These are phyloP conservation scores for Coptodon bakossiorum DNA, from an alignment of 2,113 vertebrate genomes.

Conservation along the genomic window DNA sequence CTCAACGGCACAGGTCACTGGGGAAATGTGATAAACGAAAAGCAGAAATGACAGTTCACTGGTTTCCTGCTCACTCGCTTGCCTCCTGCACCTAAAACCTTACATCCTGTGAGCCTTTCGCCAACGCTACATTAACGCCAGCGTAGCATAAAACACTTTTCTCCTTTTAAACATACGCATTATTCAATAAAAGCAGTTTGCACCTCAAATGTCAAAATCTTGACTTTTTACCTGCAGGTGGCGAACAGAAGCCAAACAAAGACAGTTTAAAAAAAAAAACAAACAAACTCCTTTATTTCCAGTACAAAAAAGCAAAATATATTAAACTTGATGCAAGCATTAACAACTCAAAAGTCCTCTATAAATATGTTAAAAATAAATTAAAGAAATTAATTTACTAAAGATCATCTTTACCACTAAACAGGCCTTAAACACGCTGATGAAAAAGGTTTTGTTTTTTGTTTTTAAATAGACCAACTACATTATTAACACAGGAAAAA, in stretches of 20 bases:
- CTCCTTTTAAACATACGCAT: background rate
- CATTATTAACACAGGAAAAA: conserved; percentile 20
- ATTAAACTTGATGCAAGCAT: conserved; percentile 79
- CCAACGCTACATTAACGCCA: background rate
- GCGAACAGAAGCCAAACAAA: background rate
- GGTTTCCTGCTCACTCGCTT: conserved; percentile 21
- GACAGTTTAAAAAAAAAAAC: background rate
- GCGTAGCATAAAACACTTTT: background rate
- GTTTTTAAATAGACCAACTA: conserved; percentile 66
- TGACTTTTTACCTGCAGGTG: background rate
- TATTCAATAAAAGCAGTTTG: background rate
- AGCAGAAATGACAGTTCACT: conserved; percentile 1
- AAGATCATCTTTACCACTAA: conserved; percentile 61
- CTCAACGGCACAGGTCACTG: background rate
- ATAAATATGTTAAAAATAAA: conserved; percentile 82
- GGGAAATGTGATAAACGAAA: background rate
- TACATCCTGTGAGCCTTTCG: background rate
- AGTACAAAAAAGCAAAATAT: conserved; percentile 74
- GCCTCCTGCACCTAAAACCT: background rate
- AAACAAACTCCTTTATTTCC: conserved; percentile 64
- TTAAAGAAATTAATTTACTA: conserved; percentile 77
- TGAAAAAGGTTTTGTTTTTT: conserved; percentile 10
- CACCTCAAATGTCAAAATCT: background rate
- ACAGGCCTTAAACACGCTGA: conserved; percentile 54
- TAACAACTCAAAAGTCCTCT: conserved; percentile 69